These are phyloP conservation scores for Latrodectus elegans DNA, from an alignment of 2,888 invertebrate species.

Conservation along the genomic window DNA sequence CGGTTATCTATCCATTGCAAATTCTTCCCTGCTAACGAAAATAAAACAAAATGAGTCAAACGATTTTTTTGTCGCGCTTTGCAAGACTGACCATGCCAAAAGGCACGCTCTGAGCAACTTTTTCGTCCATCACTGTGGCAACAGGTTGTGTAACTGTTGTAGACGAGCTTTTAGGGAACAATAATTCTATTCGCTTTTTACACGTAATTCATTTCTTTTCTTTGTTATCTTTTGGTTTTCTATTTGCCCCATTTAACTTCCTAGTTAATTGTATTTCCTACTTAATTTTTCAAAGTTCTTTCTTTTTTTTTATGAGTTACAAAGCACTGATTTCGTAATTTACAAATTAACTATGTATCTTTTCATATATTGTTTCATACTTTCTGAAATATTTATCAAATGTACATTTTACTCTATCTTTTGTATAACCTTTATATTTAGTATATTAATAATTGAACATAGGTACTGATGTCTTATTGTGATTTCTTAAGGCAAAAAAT, in stretches of 20 bases:
- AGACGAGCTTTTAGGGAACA: constrained; percentile 1
- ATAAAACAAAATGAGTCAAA: no score
- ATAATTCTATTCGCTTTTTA: constrained; percentile 4
- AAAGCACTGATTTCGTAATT: no score
- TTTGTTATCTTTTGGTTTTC: constrained; percentile 20
- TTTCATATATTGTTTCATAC: no score
- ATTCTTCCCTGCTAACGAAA: no score
- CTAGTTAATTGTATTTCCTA: constrained; percentile 47
- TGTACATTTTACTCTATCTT: no score
- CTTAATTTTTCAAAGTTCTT: background rate
- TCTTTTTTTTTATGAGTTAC: background rate
- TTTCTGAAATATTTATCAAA: no score
- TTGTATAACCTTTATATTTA: no score
- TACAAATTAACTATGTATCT: no score
- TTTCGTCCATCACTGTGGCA: constrained; percentile 37
- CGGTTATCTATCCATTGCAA: no score
- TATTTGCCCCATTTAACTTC: constrained; percentile 43
- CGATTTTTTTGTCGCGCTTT: constrained; percentile 33
- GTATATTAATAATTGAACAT: no score
- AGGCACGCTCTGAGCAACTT: constrained; percentile 53
- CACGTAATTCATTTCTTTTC: constrained; percentile 1
- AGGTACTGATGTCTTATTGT: no score
- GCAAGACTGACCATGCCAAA: constrained; percentile 58
- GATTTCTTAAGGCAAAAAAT: no score
- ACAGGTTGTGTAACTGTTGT: constrained; percentile 37